Percentiles rank a stretch among this genome's conserved stretches.
Evolutionary conservation across 1,140 invertebrate species (phyloP).

Genomic region (Drosophila lacertosa): DNA sequence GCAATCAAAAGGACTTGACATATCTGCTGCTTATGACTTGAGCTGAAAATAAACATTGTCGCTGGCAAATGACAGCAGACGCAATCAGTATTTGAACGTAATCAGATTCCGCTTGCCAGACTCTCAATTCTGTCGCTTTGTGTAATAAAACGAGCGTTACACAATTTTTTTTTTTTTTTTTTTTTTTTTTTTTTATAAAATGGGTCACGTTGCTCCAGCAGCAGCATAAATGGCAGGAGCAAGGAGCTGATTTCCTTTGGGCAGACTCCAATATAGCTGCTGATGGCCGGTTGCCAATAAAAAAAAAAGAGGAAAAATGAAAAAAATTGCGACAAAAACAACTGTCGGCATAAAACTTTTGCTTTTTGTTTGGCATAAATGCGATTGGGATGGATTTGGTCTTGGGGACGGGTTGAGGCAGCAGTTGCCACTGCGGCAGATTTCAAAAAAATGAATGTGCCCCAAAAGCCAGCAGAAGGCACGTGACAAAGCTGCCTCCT

Average conservation of each 20-base stretch:
- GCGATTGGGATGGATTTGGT: constrained; percentile 72
- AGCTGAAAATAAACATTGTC: constrained; percentile 16
- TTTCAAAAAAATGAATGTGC: constrained; percentile 34
- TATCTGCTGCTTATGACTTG: neutral
- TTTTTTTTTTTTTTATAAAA: constrained; percentile 35
- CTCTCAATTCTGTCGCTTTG: constrained; percentile 38
- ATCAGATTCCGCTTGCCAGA: constrained; percentile 17
- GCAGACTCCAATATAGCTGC: constrained; percentile 50
- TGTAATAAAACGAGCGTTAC: constrained; percentile 68
- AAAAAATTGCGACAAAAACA: constrained; percentile 73
- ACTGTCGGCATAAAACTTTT: constrained; percentile 74
- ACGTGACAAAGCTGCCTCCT: constrained; percentile 9
- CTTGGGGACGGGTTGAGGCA: neutral
- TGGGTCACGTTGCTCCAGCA: constrained; percentile 59
- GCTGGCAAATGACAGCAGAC: constrained; percentile 8
- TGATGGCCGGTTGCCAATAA: constrained; percentile 73
- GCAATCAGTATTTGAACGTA: constrained; percentile 41
- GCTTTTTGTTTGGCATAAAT: constrained; percentile 74
- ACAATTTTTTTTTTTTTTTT: constrained; percentile 48
- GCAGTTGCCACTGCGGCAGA: constrained; percentile 45
- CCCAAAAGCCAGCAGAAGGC: constrained; percentile 13
- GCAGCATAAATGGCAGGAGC: no score
- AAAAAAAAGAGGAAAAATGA: no score
- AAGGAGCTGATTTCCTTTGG: constrained; percentile 2
- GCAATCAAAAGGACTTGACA: no score